phyloP scores from a whole-genome alignment of 2,888 invertebrate genomes.

The Spatulosminthurus flaviceps region DNA sequence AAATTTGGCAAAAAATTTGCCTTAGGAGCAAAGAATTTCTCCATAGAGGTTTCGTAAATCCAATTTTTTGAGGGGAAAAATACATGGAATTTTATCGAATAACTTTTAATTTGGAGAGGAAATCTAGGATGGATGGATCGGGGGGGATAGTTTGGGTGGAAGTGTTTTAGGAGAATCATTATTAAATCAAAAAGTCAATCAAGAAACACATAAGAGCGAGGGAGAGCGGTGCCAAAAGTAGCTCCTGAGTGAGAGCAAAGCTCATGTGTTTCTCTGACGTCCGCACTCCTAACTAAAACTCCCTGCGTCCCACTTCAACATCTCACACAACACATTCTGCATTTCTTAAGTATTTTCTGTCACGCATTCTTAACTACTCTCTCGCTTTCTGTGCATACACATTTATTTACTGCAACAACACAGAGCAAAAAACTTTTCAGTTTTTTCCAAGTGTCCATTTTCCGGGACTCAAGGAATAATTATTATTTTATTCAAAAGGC shows the following conservation, averaged over 20 bases:
- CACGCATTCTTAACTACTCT: too few relatives aligned
- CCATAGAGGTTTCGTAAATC: conserved; percentile 20
- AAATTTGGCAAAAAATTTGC: conserved; percentile 25
- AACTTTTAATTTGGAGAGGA: background rate
- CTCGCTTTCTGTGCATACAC: too few relatives aligned
- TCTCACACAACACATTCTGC: background rate
- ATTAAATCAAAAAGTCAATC: conserved; percentile 30
- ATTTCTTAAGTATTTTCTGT: too few relatives aligned
- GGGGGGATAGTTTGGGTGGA: background rate
- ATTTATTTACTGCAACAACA: too few relatives aligned
- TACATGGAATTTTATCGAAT: background rate
- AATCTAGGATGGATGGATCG: conserved; percentile 3
- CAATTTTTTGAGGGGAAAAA: background rate
- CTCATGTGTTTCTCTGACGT: conserved; percentile 32
- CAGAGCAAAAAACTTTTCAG: too few relatives aligned
- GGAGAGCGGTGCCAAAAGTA: conserved; percentile 14
- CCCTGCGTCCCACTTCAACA: conserved; percentile 6
- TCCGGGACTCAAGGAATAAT: too few relatives aligned
- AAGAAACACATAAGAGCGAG: conserved; percentile 34
- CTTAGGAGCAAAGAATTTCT: background rate
- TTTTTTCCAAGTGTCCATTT: too few relatives aligned
- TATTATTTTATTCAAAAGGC: too few relatives aligned
- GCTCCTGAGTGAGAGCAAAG: conserved; percentile 19
- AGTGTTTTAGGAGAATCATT: background rate
- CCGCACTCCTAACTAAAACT: conserved; percentile 10